Conservation (phyloP, 2,797 vertebrate species). For the Rousettus madagascariensis region DNA sequence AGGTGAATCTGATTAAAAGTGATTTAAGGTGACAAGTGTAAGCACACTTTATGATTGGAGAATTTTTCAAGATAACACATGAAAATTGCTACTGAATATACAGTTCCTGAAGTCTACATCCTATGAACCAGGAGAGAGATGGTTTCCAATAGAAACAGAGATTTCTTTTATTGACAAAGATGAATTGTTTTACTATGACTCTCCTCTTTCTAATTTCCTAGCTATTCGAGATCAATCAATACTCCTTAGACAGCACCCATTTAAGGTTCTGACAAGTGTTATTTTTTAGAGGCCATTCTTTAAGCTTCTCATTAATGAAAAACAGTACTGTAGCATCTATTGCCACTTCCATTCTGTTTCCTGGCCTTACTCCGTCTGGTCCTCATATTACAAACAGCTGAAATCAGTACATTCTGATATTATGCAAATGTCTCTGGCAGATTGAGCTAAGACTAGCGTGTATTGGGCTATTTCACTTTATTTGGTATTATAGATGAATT, state of each 20-base stretch:
- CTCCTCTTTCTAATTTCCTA: slow-evolving; percentile 74
- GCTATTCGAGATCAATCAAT: slow-evolving; percentile 73
- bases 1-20: slow-evolving; percentile 23
- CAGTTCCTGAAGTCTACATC: background rate
- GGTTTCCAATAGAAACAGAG: slow-evolving; percentile 54
- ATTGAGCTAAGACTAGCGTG: slow-evolving; percentile 74
- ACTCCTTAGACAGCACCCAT: slow-evolving; percentile 68
- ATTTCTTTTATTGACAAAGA: slow-evolving; percentile 74
- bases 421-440: slow-evolving; percentile 67
- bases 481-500: slow-evolving; percentile 56
- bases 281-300: slow-evolving; percentile 44
- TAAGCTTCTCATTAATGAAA: slow-evolving; percentile 67
- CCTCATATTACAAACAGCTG: slow-evolving; percentile 69
- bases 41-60: background rate
- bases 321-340: slow-evolving; percentile 25
- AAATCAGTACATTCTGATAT: slow-evolving; percentile 74
- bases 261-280: slow-evolving; percentile 59
- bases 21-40: background rate
- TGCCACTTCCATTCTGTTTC: slow-evolving; percentile 54
- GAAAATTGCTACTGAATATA: slow-evolving; percentile 27
- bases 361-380: slow-evolving; percentile 55
- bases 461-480: slow-evolving; percentile 55
- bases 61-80: slow-evolving; percentile 34
- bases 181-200: slow-evolving; percentile 60
- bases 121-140: background rate